phyloP scores from a whole-genome alignment of 1,140 invertebrate genomes.

The Bombyx mandarina region DNA sequence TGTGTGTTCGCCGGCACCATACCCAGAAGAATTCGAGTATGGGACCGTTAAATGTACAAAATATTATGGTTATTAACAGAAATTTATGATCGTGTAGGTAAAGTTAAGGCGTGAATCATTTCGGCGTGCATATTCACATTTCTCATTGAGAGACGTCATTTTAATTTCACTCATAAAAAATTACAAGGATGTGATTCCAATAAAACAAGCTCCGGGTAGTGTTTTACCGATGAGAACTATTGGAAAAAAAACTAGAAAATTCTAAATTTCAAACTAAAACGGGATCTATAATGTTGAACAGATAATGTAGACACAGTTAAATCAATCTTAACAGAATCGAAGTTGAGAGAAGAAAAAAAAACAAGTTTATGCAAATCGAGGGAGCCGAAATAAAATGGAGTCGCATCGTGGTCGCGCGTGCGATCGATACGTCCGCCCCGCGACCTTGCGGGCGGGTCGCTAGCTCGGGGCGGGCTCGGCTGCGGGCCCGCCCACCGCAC shows the following conservation, averaged over 20 bases:
- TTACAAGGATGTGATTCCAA: not conserved
- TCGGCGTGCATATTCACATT: too few species aligned
- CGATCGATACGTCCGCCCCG: constrained; percentile 49
- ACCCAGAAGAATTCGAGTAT: too few species aligned
- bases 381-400: constrained; percentile 67
- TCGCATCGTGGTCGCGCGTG: constrained; percentile 38
- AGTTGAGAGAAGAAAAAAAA: constrained; percentile 20
- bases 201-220: not conserved
- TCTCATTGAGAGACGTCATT: too few species aligned
- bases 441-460: constrained; percentile 55
- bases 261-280: not conserved
- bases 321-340: too few species aligned
- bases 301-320: constrained; percentile 29
- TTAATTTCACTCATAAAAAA: not conserved
- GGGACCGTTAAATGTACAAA: too few species aligned
- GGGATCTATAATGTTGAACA: constrained; percentile 5
- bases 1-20: too few species aligned
- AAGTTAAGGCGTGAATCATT: too few species aligned
- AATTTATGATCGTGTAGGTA: too few species aligned
- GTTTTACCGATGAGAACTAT: not conserved
- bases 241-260: not conserved
- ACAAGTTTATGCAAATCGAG: constrained; percentile 65
- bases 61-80: too few species aligned
- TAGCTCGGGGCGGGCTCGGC: constrained; percentile 45
- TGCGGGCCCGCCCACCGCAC: constrained; percentile 36